phyloP scores from a whole-genome alignment of 2,888 invertebrate genomes.

The Piscicola geometra region DNA sequence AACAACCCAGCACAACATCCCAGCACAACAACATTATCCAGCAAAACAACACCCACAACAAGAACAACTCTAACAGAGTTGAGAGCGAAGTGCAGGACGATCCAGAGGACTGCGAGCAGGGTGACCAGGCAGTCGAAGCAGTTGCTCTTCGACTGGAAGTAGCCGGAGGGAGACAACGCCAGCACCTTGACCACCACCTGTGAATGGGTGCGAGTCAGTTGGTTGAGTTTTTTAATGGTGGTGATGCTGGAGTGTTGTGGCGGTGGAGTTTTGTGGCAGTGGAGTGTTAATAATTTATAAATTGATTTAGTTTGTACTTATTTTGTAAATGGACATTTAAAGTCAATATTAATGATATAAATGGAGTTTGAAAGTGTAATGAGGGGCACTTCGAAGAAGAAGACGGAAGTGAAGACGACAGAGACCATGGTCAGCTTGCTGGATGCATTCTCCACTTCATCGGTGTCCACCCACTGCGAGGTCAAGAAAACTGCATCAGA shows the following conservation, averaged over 20 bases:
- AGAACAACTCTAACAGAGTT: conserved; percentile 37
- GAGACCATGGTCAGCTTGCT: conserved; percentile 57
- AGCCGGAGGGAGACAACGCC: conserved; percentile 93
- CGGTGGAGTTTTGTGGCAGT: too few species aligned
- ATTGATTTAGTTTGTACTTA: too few species aligned
- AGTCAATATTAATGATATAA: too few species aligned
- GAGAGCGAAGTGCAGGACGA: conserved; percentile 81
- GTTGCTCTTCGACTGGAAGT: conserved; percentile 95
- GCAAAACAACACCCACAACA: background rate
- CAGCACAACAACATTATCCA: too few species aligned
- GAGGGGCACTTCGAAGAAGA: conserved; percentile 79
- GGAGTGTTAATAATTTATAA: background rate
- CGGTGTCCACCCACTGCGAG: conserved; percentile 16
- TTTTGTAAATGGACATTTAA: too few species aligned
- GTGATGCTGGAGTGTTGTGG: too few species aligned
- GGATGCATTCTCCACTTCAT: conserved; percentile 42
- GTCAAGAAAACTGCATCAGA: too few species aligned
- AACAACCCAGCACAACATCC: background rate
- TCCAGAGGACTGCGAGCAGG: conserved; percentile 92
- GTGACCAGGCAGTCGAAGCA: conserved; percentile 95
- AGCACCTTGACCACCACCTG: conserved; percentile 91
- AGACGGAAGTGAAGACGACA: conserved; percentile 82
- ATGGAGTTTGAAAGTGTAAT: too few species aligned
- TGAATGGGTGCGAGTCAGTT: background rate
- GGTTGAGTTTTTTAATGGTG: background rate